Base-by-base conservation (phyloP, 2,113 vertebrate species). In the Nematolebias whitei region DNA sequence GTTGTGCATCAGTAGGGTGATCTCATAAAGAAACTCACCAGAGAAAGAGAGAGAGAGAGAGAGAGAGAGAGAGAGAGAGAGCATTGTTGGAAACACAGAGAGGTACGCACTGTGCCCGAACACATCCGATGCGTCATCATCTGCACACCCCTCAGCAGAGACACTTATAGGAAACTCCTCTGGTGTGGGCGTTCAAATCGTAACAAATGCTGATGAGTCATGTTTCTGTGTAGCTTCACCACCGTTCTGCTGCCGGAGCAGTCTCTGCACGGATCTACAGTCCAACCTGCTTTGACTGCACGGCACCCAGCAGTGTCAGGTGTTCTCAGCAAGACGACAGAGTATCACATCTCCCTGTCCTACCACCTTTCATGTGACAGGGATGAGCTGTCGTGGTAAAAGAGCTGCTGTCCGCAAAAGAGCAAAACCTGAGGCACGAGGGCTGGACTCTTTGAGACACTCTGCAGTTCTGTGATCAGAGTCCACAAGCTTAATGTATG, bases 191-290 rank as follows among this genome's bases (percentile, higher is more conserved):
- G 86, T 89, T 88, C 55, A 74, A 88, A 87, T 79, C 82, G 78
- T 85, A 90, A 90, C 87, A 90, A 90, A 87, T 71, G 78, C 82
- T 82, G 89, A 90, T 91, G 90, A 91, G 71, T 91, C 90, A 91
- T 89, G 87, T 88, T 80, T 89, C 82, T 80, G 76, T 75, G 81
- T 74, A 38, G 76, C 48, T 71, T 85, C 73, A 64, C 64, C 71
- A 56, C 72, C 65, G 69, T 71, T 89, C 78, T 78, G 63, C 77
- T 79, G 69, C 77, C 78, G 79, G 83, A 89, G 72, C 74, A 70
- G 45, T 71, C 43, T 61, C 59, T 68, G 45, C 65, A 43, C 53
- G 24, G 55, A 75, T 71, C 75, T 67, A 77, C 70, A 51, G 77
- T 64, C 47, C 22, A 47, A 51, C 59, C 76, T 68, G 68, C 76